phyloP scores from a whole-genome alignment of 2,888 invertebrate genomes.

The Erannis defoliaria region DNA sequence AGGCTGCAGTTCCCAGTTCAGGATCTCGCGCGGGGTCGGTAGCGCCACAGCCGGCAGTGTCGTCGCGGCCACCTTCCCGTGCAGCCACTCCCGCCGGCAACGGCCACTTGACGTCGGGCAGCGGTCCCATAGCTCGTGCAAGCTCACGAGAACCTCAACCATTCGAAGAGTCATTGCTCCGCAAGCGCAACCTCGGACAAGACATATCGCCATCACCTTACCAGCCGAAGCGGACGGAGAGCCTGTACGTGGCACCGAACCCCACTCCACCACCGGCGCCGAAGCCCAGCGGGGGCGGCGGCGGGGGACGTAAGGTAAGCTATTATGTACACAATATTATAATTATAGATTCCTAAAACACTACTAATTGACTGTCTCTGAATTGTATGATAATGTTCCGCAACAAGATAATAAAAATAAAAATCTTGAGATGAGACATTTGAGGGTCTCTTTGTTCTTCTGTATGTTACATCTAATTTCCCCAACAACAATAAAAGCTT shows the following conservation, averaged over 20 bases:
- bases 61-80: conserved; percentile 87
- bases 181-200: conserved; percentile 93
- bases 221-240: conserved; percentile 96
- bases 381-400: too few species aligned
- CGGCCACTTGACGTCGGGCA: conserved; percentile 88
- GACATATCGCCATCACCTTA: conserved; percentile 95
- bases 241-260: conserved; percentile 90
- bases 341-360: too few species aligned
- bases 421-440: too few species aligned
- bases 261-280: conserved; percentile 78
- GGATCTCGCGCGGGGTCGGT: conserved; percentile 90
- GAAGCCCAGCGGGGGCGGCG: conserved; percentile 72
- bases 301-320: conserved; percentile 77
- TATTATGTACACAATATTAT: neutral
- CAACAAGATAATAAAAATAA: too few species aligned
- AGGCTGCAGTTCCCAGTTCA: conserved; percentile 87
- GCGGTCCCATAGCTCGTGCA: conserved; percentile 85
- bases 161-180: conserved; percentile 93
- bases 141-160: conserved; percentile 86
- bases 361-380: too few species aligned
- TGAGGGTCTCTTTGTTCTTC: too few species aligned
- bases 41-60: conserved; percentile 90
- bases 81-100: conserved; percentile 87
- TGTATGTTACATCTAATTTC: too few species aligned
- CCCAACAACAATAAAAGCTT: too few species aligned